These are phyloP conservation scores for Parnassius apollo DNA, from an alignment of 2,888 invertebrate genomes.

Conservation along the genomic window DNA sequence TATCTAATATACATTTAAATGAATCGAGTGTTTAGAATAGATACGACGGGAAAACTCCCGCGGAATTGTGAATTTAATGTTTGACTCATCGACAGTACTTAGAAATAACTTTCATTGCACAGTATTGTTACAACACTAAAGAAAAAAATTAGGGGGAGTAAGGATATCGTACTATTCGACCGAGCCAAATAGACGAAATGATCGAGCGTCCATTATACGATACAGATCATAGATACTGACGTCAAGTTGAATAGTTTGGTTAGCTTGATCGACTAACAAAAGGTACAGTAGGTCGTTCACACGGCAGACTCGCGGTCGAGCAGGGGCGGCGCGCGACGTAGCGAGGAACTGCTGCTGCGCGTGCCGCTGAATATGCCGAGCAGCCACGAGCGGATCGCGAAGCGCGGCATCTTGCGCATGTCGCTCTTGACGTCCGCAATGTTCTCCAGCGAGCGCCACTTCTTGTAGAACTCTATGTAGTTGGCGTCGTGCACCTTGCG, in stretches of 20 bases:
- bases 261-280: too few species aligned
- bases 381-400: slow-evolving; percentile 87
- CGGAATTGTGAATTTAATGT: slow-evolving; percentile 6
- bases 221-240: too few species aligned
- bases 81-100: slow-evolving; percentile 4
- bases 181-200: too few species aligned
- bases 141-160: neutral
- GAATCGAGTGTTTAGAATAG: slow-evolving; percentile 17
- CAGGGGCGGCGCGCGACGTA: slow-evolving; percentile 69
- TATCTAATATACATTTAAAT: slow-evolving; percentile 47
- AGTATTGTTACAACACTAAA: slow-evolving; percentile 16
- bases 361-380: slow-evolving; percentile 87
- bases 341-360: slow-evolving; percentile 81
- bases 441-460: slow-evolving; percentile 90
- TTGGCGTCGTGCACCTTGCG: slow-evolving; percentile 65
- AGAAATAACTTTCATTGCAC: slow-evolving; percentile 12
- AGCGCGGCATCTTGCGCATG: slow-evolving; percentile 82
- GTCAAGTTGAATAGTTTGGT: too few species aligned
- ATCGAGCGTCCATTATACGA: too few species aligned
- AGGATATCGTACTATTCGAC: neutral
- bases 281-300: slow-evolving; percentile 41
- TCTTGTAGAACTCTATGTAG: slow-evolving; percentile 82
- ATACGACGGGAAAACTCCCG: slow-evolving; percentile 6
- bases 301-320: slow-evolving; percentile 76
- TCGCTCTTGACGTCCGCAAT: slow-evolving; percentile 68